Base-by-base conservation (phyloP, 2,113 vertebrate genomes). In the Microcebus ravelobensis region DNA sequence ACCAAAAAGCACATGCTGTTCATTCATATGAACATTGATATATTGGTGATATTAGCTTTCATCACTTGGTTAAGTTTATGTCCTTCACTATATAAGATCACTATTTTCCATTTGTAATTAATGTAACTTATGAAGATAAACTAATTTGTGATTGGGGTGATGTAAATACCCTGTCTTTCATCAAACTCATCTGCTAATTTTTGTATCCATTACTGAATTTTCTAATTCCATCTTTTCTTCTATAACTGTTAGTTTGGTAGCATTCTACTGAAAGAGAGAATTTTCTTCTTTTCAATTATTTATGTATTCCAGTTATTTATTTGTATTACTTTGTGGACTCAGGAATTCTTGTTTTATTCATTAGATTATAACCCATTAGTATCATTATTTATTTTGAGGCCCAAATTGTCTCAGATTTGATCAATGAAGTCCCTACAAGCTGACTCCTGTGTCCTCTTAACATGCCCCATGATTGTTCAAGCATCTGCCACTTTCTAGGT, bases 91-190 rank as follows among this genome's bases (percentile, higher is more conserved):
- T 67, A 34, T 61, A 94, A 42, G 31, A 86, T 68, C 89, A 68
- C 15, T 61, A 31, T 83, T 81, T 97, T 96, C 42, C 29, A 45
- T 68, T 87, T 92, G 12, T 59, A 92, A 95, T 84, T 90, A 67
- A 73, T 50, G 25, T 48, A 59, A 91, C 21, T 85, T 88, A 96
- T 76, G 48, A 88, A 79, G 31, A 31, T 21, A 74, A 52, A 71
- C 18, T 65, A 88, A 71, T 52, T 68, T 92, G 55, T 87, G 48
- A n/a, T 48, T 94, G 39, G 74, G 45, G 83, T 92, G 50, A 94
- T 67, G 23, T 82, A 91, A 86, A 70, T 23, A 67, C 5, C n/a
- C 42, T 68, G 12, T 82, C 31, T 88, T n/a, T 92, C 71, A 92
- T 74, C 59, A 84, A 84, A 87, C 21, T 80, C 36, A 89, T 39